Percentiles rank a stretch among this genome's conserved stretches.
phyloP scores from a whole-genome alignment of 2,113 vertebrate genomes.

The Centropristis striata region DNA sequence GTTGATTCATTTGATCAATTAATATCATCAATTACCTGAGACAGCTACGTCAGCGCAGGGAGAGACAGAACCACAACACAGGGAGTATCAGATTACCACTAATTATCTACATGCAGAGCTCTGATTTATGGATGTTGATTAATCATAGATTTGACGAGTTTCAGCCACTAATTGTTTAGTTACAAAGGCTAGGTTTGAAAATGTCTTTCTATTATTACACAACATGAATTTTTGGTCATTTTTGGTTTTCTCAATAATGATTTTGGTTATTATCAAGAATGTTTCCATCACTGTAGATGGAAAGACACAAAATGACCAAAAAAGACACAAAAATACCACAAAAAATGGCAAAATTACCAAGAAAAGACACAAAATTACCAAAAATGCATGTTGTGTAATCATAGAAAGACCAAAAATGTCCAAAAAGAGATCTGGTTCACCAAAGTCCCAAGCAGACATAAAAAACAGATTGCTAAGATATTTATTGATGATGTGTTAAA shows the following conservation, averaged over 20 bases:
- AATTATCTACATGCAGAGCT: constrained; percentile 48
- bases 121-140: constrained; percentile 54
- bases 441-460: background rate
- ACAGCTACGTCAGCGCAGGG: constrained; percentile 13
- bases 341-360: too few relatives aligned
- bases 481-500: background rate
- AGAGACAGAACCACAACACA: constrained; percentile 23
- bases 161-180: constrained; percentile 24
- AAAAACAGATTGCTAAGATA: background rate
- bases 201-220: background rate
- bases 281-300: too few relatives aligned
- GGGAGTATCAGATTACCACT: constrained; percentile 44
- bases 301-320: background rate
- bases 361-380: too few relatives aligned
- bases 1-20: constrained; percentile 64
- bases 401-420: too few relatives aligned
- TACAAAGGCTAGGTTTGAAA: constrained; percentile 6
- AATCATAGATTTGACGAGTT: constrained; percentile 45
- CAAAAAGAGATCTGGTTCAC: too few relatives aligned
- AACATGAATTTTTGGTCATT: too few relatives aligned
- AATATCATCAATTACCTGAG: constrained; percentile 66
- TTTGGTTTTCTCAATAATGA: too few relatives aligned
- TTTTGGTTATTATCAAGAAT: too few relatives aligned
- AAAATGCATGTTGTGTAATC: too few relatives aligned
- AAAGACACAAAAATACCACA: too few relatives aligned